Conservation (phyloP, 2,888 invertebrate genomes). For the Cheilosia scutellata region DNA sequence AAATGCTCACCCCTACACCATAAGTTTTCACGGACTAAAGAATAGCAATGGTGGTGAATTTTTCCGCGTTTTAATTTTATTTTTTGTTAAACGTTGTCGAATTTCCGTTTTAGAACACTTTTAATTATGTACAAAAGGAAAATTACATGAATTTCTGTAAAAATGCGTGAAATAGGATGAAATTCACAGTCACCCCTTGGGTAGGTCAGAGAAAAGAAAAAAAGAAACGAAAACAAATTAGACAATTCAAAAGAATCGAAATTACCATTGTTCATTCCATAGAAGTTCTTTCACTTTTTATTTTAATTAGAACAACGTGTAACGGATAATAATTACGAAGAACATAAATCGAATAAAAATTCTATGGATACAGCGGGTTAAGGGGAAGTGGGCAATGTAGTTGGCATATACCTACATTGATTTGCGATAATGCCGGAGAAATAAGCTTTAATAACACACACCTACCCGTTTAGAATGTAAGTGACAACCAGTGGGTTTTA, state of each 20-base stretch:
- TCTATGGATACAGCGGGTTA: neutral
- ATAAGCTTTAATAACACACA: too few species aligned
- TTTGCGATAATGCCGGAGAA: too few species aligned
- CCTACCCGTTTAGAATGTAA: too few species aligned
- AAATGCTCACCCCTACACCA: slow-evolving; percentile 30
- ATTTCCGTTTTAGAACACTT: slow-evolving; percentile 74
- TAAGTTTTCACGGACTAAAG: slow-evolving; percentile 16
- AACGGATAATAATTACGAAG: slow-evolving; percentile 47
- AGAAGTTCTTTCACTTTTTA: slow-evolving; percentile 16
- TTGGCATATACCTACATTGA: too few species aligned
- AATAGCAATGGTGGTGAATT: slow-evolving; percentile 64
- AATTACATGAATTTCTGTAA: slow-evolving; percentile 72
- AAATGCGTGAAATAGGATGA: slow-evolving; percentile 71
- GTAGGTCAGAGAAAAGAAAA: slow-evolving; percentile 20
- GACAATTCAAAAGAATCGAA: slow-evolving; percentile 60
- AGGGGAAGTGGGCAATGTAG: too few species aligned
- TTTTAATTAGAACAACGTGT: slow-evolving; percentile 36
- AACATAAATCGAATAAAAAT: slow-evolving; percentile 43
- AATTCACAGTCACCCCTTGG: slow-evolving; percentile 47
- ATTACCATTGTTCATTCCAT: slow-evolving; percentile 47
- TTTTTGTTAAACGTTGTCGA: slow-evolving; percentile 76
- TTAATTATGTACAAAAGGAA: slow-evolving; percentile 75
- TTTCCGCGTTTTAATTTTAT: slow-evolving; percentile 76
- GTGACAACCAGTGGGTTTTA: too few species aligned
- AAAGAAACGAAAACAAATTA: slow-evolving; percentile 60